Evolutionary conservation across 1,140 invertebrate species (phyloP), one percentile per base, ranked within the genome.

Genomic region (Apis laboriosa): DNA sequence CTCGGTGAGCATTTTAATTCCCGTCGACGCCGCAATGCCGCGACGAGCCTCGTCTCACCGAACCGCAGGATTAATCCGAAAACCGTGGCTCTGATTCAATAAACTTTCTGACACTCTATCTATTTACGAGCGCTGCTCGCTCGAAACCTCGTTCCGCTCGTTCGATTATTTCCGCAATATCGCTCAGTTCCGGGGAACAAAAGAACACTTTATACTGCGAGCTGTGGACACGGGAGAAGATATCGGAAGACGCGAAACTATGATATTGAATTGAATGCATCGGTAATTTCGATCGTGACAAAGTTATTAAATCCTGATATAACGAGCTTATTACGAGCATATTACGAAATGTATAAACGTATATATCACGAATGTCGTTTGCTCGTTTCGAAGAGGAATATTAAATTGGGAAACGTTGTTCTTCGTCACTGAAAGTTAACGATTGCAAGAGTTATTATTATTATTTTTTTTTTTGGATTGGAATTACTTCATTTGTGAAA

Each of bases 211-310:
- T 13, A 24, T 2, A 13, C 17, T 2, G 4, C 11, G 71, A 17
- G 8, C 19, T 24, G 24, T 49, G 28, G 51, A n/a, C 1, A 19
- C 64, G 13, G 12, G 1, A 34, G 19, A 76, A 66, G 72, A 67
- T 56, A n/a, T 19, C 63, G 34, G 60, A 66, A 75, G 63, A 81
- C 68, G 63, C 67, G 55, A 58, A 51, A 56, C n/a, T 64, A 24
- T 34, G 28, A 81, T 81, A 81, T 81, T 63, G 56, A 61, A 61
- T 80, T 81, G 24, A 81, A 81, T 81, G 72, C 17, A 58, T 73
- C 43, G 71, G 53, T 34, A 76, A 81, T 67, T 51, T 80, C 71
- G 28, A 34, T 60, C 12, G 66, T 53, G 34, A 78, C 77, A 4
- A 34, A 76, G 43, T 76, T 60, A 67, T 81, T 80, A 81, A 34